Percentiles rank a stretch among this genome's conserved stretches.
These are phyloP conservation scores for Sanderia malayensis DNA, from an alignment of 30 jellyfish, hydroid and myxozoan genomes.

Conservation along the genomic window DNA sequence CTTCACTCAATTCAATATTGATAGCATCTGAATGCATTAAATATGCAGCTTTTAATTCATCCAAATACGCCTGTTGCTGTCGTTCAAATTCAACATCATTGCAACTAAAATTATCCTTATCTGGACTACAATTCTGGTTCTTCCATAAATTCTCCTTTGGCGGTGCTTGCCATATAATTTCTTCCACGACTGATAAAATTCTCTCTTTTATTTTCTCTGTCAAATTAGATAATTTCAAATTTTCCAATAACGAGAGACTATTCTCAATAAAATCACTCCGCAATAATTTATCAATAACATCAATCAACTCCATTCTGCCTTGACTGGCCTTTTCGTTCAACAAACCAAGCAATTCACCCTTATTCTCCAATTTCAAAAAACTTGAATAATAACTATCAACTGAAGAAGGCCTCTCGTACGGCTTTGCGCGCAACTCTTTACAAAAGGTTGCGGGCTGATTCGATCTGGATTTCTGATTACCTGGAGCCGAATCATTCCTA, in stretches of 20 bases:
- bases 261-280: conserved; percentile 6
- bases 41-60: neutral
- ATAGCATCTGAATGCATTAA: neutral
- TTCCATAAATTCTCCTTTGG: conserved; percentile 36
- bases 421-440: no score
- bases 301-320: conserved; percentile 8
- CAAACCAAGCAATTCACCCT: conserved; percentile 3
- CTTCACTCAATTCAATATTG: neutral
- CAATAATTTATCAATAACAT: conserved; percentile 20
- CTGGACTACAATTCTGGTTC: neutral
- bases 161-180: conserved; percentile 34
- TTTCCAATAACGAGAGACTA: conserved; percentile 25
- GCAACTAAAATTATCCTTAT: neutral
- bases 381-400: neutral
- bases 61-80: neutral
- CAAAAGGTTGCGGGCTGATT: no score
- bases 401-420: neutral
- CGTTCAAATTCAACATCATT: neutral
- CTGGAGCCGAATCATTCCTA: no score
- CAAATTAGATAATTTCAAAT: conserved; percentile 30
- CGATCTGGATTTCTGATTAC: no score
- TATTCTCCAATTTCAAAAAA: conserved; percentile 34
- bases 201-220: conserved; percentile 41
- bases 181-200: conserved; percentile 41
- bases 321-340: conserved; percentile 25